Conservation (phyloP, 2,113 vertebrate genomes). For the Trematomus loennbergii region DNA sequence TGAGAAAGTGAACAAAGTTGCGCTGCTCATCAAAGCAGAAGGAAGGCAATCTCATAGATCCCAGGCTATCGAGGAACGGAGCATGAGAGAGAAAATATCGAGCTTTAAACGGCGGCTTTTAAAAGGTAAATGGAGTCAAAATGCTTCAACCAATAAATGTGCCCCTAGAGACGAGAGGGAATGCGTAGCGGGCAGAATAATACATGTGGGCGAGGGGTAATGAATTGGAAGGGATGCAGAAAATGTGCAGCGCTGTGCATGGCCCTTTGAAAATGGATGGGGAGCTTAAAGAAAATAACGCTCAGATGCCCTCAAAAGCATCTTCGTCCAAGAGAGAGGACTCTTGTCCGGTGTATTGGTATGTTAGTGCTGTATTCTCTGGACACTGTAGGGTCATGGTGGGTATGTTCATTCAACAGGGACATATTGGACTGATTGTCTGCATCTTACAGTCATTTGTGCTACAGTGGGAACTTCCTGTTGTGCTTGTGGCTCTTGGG, state of each 20-base stretch:
- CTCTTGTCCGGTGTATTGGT: conserved; percentile 42
- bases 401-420: conserved; percentile 8
- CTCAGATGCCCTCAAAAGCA: conserved; percentile 59
- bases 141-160: conserved; percentile 80
- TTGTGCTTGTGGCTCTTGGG: not conserved
- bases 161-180: conserved; percentile 79
- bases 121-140: conserved; percentile 84
- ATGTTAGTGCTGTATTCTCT: conserved; percentile 14
- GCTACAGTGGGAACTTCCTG: conserved; percentile 5
- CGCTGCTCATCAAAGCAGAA: conserved; percentile 62
- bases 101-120: conserved; percentile 80
- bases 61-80: conserved; percentile 65
- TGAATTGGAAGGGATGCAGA: conserved; percentile 82
- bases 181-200: conserved; percentile 79
- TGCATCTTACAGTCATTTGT: not conserved
- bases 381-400: not conserved
- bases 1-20: conserved; percentile 7
- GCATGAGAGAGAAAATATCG: conserved; percentile 62
- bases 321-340: conserved; percentile 43
- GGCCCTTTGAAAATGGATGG: conserved; percentile 70
- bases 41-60: conserved; percentile 51
- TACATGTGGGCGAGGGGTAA: conserved; percentile 80
- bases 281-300: conserved; percentile 61
- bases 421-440: not conserved
- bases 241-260: conserved; percentile 69